Evolutionary conservation across 2,113 vertebrate species (phyloP).

Genomic region (Amia ocellicauda): DNA sequence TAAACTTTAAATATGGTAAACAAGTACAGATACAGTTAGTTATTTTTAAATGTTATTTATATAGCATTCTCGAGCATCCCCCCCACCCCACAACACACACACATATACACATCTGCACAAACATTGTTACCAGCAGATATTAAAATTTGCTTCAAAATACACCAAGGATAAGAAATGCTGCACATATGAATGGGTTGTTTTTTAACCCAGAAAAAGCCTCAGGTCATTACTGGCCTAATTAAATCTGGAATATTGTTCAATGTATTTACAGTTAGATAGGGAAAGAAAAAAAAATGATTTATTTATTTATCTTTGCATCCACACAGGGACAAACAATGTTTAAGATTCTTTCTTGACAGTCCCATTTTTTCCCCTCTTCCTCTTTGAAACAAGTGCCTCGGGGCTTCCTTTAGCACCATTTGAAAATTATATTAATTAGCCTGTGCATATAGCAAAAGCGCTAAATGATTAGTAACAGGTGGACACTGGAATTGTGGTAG

Average conservation of each 20-base stretch:
- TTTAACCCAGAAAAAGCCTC: constrained; percentile 34
- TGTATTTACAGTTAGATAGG: constrained; percentile 36
- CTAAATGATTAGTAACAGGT: constrained; percentile 40
- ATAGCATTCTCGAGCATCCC: too few species aligned
- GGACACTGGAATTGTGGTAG: constrained; percentile 33
- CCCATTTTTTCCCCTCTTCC: constrained; percentile 44
- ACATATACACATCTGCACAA: too few species aligned
- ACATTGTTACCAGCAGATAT: constrained; percentile 34
- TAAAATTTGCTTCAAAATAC: constrained; percentile 31
- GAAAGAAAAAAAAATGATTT: too few species aligned
- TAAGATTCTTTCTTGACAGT: constrained; percentile 56
- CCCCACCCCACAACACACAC: too few species aligned
- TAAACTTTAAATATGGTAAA: too few species aligned
- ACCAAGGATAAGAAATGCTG: constrained; percentile 26
- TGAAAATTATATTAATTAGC: constrained; percentile 60
- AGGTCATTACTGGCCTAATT: constrained; percentile 57
- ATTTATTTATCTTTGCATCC: constrained; percentile 40
- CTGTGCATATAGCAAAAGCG: constrained; percentile 24
- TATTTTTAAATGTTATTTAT: too few species aligned
- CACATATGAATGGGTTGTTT: constrained; percentile 39
- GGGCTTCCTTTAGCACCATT: constrained; percentile 48
- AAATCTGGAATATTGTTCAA: constrained; percentile 52
- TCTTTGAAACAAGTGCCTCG: constrained; percentile 45
- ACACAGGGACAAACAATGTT: constrained; percentile 54
- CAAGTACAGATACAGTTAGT: too few species aligned